Evolutionary conservation across 2,888 invertebrate species (phyloP).

Genomic region (Anticlea derivata): DNA sequence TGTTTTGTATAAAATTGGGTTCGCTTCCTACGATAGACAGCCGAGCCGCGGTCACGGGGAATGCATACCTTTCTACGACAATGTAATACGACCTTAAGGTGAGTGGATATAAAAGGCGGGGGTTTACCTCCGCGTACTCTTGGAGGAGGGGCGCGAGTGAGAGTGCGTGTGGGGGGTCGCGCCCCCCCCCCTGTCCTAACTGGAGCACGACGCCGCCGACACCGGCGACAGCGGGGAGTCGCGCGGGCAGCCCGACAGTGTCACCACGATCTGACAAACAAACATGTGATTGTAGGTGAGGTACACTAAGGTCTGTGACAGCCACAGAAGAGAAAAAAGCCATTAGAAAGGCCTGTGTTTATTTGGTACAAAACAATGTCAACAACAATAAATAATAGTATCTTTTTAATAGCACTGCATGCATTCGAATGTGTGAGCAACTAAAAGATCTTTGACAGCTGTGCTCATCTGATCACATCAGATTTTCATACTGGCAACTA

Average conservation of each 20-base stretch:
- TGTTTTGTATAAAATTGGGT: constrained; percentile 33
- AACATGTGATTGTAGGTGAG: no score
- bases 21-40: constrained; percentile 2
- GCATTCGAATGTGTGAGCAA: no score
- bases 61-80: constrained; percentile 24
- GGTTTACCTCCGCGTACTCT: constrained; percentile 81
- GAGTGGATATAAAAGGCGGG: constrained; percentile 65
- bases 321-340: no score
- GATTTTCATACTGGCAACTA: no score
- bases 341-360: no score
- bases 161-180: constrained; percentile 81
- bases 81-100: constrained; percentile 37
- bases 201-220: constrained; percentile 96
- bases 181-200: constrained; percentile 89
- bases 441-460: no score
- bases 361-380: no score
- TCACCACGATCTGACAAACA: constrained; percentile 86
- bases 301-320: no score
- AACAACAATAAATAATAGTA: no score
- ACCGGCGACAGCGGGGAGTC: constrained; percentile 94
- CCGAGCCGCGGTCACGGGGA: background rate
- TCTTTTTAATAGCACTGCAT: no score
- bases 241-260: constrained; percentile 94
- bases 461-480: no score
- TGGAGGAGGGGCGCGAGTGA: constrained; percentile 82